phyloP scores from a whole-genome alignment of 2,797 vertebrate genomes.

The Molossus alvarezi region DNA sequence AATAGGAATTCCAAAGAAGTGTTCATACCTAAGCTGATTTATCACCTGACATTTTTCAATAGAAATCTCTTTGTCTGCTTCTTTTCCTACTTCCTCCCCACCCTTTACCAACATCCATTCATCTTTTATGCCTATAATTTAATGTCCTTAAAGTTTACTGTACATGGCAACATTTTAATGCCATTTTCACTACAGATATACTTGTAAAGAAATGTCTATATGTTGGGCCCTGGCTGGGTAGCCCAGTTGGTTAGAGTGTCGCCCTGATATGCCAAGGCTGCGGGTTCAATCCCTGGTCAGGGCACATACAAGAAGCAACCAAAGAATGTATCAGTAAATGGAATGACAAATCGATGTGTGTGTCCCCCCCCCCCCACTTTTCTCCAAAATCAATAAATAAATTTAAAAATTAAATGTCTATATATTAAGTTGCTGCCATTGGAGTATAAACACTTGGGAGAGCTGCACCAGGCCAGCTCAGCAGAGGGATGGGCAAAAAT shows the following conservation, averaged over 20 bases:
- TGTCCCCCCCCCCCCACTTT: neutral
- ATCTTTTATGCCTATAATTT: slow-evolving; percentile 55
- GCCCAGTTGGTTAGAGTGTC: neutral
- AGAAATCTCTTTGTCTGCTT: slow-evolving; percentile 60
- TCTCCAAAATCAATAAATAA: slow-evolving; percentile 4
- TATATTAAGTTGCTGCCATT: slow-evolving; percentile 11
- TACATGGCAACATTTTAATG: slow-evolving; percentile 55
- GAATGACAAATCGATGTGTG: neutral
- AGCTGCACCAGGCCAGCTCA: neutral
- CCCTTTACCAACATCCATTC: neutral
- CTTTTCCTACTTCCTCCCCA: slow-evolving; percentile 42
- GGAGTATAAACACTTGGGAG: slow-evolving; percentile 21
- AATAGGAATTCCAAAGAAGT: slow-evolving; percentile 53
- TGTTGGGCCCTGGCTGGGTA: neutral
- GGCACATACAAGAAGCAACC: neutral
- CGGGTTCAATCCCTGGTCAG: neutral
- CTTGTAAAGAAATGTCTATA: slow-evolving; percentile 43
- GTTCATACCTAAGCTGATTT: slow-evolving; percentile 26
- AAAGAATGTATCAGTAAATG: neutral
- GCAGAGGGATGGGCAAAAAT: neutral
- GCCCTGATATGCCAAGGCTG: neutral
- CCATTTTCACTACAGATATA: slow-evolving; percentile 49
- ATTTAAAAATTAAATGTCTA: neutral
- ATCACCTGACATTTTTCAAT: slow-evolving; percentile 44
- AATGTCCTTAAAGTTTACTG: slow-evolving; percentile 41